Conservation (phyloP, 2,888 invertebrate species). For the Petrolisthes cinctipes region DNA sequence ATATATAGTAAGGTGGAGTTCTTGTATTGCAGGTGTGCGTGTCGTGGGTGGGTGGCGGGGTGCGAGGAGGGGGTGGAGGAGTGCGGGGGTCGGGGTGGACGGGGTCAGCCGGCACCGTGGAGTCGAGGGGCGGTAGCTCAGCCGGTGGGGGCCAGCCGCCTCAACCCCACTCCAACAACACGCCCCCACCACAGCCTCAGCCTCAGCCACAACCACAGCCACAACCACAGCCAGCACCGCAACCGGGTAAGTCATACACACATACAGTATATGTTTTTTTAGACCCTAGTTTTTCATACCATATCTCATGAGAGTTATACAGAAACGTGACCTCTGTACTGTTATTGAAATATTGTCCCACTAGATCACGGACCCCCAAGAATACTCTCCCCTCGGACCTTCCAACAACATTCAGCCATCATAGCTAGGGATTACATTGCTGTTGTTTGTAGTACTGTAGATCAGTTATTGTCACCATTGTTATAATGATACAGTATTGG, state of each 20-base stretch:
- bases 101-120: conserved; percentile 64
- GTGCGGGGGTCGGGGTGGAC: conserved; percentile 56
- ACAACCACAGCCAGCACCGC: conserved; percentile 43
- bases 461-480: no score
- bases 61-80: conserved; percentile 52
- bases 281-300: no score
- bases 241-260: background rate
- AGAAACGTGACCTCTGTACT: no score
- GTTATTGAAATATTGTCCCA: no score
- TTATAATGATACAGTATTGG: no score
- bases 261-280: no score
- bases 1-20: background rate
- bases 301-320: no score
- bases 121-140: conserved; percentile 60
- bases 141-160: conserved; percentile 59
- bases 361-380: no score
- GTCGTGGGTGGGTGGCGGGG: conserved; percentile 34
- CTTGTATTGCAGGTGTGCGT: conserved; percentile 9
- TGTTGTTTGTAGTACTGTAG: no score
- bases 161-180: conserved; percentile 36
- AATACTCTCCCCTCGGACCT: no score
- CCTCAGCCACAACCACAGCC: conserved; percentile 23
- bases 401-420: no score
- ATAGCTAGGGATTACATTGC: no score
- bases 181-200: conserved; percentile 22